Base-by-base conservation (phyloP, 2,797 vertebrate species). In the Coregonus suidteri region DNA sequence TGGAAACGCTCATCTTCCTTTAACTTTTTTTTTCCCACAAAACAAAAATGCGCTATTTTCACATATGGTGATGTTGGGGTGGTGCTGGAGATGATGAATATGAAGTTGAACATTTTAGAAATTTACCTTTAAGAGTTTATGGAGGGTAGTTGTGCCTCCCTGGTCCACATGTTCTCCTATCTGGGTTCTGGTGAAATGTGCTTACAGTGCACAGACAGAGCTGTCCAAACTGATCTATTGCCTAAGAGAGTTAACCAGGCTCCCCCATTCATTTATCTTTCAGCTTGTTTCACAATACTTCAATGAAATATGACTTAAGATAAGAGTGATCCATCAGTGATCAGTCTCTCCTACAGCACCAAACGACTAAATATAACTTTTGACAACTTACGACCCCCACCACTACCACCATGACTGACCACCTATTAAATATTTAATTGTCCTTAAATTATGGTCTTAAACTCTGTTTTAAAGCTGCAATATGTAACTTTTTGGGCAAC, bases 241-340 rank as follows among this genome's bases (percentile, higher is more conserved):
- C 93, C 75, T 73, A 30, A 66, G 73, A 88, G 85, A 87, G 82
- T 84, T 84, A 82, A 85, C 82, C 37, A 82, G 88, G 85, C 82
- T 76, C 76, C 77, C 87, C 87, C 87, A 88, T 91, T 93, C 82
- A 93, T 94, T 93, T 92, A 89, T 77, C 89, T 92, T 79, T 88
- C 86, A 88, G 83, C 85, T 85, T 81, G 82, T 79, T 78, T 69
- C 81, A 85, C 85, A 90, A 91, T 79, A 82, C 75, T 80, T 76
- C 65, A 76, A 82, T 89, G 89, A 94, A 91, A 92, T 90, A 92
- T 91, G 90, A 87, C 85, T 90, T 88, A 79, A 83, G 85, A 82
- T 66, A 83, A 69, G 76, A 84, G 82, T 85, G 82, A 85, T 82
- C 75, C 71, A 79, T 84, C 41, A 47, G 41, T 47, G 41, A 47